Base-by-base conservation (phyloP, 35 echinoderm and acorn worm species). In the Apostichopus californicus region DNA sequence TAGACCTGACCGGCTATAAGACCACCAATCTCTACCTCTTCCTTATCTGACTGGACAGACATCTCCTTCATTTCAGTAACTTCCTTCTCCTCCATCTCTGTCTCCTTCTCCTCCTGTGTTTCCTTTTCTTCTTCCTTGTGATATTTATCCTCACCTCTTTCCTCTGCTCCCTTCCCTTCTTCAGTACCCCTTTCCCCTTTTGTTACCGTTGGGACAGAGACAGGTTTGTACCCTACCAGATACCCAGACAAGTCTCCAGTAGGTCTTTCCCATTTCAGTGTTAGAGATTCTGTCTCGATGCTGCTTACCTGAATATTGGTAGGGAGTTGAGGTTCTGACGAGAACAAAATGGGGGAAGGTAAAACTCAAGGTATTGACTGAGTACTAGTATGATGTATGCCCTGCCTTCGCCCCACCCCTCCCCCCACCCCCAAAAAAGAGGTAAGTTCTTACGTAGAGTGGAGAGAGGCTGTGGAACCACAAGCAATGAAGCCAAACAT, bases 301-400 rank as follows among this genome's bases (percentile, higher is more conserved):
- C 52, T 34, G 21, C 28, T 75, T 28, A 68, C 28, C 20, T 89
- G 21, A 26, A 89, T 46, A 52, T 89, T 68, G 86, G 86, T 54
- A 13, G 86, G 86, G 13, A 75, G 86, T 66, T 72, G 68, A 89
- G 86, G 86, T 28, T 89, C 86, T 89, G 86, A 46, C 58, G 72
- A 17, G 28, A 78, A 46, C 8, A 78, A 8, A 78, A 78, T 7
- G 17, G 20, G 17, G 8, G 4, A 24, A 24, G 0, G 34, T 46
- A 3, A 46, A 46, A 46, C 34, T 46, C 34, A 46, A 46, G 34
- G 34, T 46, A 46, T 0, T 4, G 0, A 46, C 28, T 1, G 28
- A 34, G 28, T 34, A 34, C 28, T 34, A 34, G 28, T 34, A 34
- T 0, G 28, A 34, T 34, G 1, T 1, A 34, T 34, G 0, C 28